Evolutionary conservation across 1,140 invertebrate species (phyloP).

Genomic region (Leucophenga varia): DNA sequence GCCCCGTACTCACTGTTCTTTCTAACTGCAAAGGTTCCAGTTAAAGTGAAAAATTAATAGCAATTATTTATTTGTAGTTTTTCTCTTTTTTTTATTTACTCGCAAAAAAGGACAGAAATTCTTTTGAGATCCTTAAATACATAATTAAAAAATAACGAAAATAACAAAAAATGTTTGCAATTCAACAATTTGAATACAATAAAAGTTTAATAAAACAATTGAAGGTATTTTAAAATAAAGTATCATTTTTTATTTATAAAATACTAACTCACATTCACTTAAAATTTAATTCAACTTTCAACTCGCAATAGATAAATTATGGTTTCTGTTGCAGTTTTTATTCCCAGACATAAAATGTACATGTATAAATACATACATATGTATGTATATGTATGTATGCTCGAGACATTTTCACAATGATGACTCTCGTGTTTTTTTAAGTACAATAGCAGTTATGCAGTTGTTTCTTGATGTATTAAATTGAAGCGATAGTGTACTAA

Average conservation of each 20-base stretch:
- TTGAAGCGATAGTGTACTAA: no score
- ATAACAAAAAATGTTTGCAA: slow-evolving; percentile 1
- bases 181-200: no score
- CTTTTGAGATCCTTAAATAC: no score
- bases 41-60: slow-evolving; percentile 52
- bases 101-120: no score
- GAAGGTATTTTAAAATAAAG: no score
- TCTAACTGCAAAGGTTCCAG: slow-evolving; percentile 33
- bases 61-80: slow-evolving; percentile 57
- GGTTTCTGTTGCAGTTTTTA: slow-evolving; percentile 14
- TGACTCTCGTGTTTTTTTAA: slow-evolving; percentile 28
- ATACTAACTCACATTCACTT: slow-evolving; percentile 21
- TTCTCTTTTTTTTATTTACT: no score
- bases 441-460: slow-evolving; percentile 33
- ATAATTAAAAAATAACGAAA: slow-evolving; percentile 1
- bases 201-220: no score
- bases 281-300: slow-evolving; percentile 51
- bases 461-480: slow-evolving; percentile 43
- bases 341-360: slow-evolving; percentile 16
- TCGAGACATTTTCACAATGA: slow-evolving; percentile 20
- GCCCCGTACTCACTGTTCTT: slow-evolving; percentile 18
- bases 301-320: slow-evolving; percentile 46
- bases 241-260: no score
- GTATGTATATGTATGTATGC: no score
- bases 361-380: no score